phyloP scores from a whole-genome alignment of 64 coral and sea anemone genomes.

The Cladopsammia gracilis region DNA sequence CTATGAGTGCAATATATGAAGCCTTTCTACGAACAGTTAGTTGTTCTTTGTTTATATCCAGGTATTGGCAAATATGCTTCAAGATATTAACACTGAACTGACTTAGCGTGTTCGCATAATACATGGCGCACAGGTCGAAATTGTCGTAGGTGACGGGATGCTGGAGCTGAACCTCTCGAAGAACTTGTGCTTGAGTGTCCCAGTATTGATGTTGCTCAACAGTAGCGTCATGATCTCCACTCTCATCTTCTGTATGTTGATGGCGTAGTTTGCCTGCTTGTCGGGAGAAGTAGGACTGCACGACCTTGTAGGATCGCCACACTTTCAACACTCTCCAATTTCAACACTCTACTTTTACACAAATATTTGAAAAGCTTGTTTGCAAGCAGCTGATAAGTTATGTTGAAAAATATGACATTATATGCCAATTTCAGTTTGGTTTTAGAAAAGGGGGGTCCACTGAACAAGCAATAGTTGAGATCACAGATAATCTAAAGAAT shows the following conservation, averaged over 20 bases:
- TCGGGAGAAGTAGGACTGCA: neutral
- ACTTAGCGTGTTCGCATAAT: neutral
- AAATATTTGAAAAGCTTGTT: too few species aligned
- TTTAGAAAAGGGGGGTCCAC: too few species aligned
- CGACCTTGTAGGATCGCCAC: constrained; percentile 3
- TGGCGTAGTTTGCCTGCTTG: neutral
- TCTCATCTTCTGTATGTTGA: neutral
- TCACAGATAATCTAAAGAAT: too few species aligned
- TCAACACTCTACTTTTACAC: too few species aligned
- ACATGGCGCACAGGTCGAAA: neutral
- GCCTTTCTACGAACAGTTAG: neutral
- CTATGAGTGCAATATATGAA: neutral
- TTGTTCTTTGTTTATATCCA: neutral
- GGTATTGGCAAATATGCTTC: neutral
- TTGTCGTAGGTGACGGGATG: constrained; percentile 6
- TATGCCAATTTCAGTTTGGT: too few species aligned
- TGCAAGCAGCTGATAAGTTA: too few species aligned
- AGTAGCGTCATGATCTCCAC: neutral
- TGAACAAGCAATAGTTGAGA: too few species aligned
- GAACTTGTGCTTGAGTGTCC: neutral
- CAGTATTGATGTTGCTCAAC: neutral
- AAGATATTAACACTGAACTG: neutral
- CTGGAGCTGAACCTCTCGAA: neutral
- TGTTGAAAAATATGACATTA: too few species aligned
- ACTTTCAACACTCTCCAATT: too few species aligned